These are phyloP conservation scores for Petroica traversi DNA, from an alignment of 2,113 vertebrate species.

Conservation along the genomic window DNA sequence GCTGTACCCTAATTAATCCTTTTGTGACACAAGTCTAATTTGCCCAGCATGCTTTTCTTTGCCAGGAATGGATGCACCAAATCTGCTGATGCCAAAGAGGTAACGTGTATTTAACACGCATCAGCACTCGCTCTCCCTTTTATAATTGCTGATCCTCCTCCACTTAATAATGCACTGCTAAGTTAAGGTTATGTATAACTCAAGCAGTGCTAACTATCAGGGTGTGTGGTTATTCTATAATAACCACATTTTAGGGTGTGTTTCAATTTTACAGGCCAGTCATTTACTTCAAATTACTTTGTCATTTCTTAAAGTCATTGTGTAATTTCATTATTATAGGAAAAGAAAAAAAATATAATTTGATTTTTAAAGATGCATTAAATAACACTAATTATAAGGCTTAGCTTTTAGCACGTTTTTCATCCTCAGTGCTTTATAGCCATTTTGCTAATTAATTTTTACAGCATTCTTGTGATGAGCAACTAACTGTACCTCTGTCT, in stretches of 20 bases:
- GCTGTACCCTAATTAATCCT: slow-evolving; percentile 49
- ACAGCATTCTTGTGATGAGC: background rate
- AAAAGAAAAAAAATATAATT: slow-evolving; percentile 3
- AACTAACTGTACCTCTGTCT: background rate
- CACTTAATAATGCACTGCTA: slow-evolving; percentile 36
- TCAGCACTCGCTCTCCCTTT: slow-evolving; percentile 42
- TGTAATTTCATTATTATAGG: slow-evolving; percentile 44
- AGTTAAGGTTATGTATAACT: slow-evolving; percentile 20
- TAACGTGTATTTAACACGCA: slow-evolving; percentile 14
- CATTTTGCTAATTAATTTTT: slow-evolving; percentile 42
- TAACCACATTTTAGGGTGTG: slow-evolving; percentile 43
- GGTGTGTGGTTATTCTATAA: slow-evolving; percentile 36
- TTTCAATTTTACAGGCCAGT: slow-evolving; percentile 51
- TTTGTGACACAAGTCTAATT: slow-evolving; percentile 37
- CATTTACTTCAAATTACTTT: slow-evolving; percentile 59
- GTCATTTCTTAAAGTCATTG: slow-evolving; percentile 36
- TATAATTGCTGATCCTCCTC: slow-evolving; percentile 44
- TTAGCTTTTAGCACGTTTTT: slow-evolving; percentile 4
- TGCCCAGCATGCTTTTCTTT: slow-evolving; percentile 29
- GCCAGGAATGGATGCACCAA: slow-evolving; percentile 44
- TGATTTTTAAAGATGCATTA: slow-evolving; percentile 51
- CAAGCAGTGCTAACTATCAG: background rate
- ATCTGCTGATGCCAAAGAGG: slow-evolving; percentile 52
- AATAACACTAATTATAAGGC: slow-evolving; percentile 57
- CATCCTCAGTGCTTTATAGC: background rate